Conservation (phyloP, 2,797 vertebrate species). For the Cyprinodon diabolis region DNA sequence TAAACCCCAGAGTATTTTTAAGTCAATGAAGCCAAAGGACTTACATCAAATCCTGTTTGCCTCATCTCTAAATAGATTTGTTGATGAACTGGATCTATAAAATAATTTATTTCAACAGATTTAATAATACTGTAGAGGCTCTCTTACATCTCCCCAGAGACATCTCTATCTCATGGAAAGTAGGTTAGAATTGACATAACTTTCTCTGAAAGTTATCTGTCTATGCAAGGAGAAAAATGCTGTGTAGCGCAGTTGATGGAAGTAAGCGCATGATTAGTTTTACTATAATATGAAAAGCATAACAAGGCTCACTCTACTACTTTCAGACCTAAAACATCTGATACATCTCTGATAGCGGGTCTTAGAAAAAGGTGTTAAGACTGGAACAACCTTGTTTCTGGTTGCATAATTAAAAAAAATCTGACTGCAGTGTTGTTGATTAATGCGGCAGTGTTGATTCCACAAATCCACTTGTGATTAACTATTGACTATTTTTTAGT, state of each 20-base stretch:
- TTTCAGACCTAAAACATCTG: slow-evolving; percentile 14
- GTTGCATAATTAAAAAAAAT: neutral
- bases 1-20: slow-evolving; percentile 46
- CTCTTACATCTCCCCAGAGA: slow-evolving; percentile 26
- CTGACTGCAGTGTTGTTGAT: neutral
- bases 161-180: slow-evolving; percentile 34
- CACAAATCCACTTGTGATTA: too few species aligned
- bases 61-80: slow-evolving; percentile 53
- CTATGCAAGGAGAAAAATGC: slow-evolving; percentile 9
- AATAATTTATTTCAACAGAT: slow-evolving; percentile 31
- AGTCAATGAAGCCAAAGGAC: slow-evolving; percentile 65
- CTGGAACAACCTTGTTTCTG: neutral
- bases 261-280: slow-evolving; percentile 29
- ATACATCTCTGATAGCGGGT: slow-evolving; percentile 13
- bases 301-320: slow-evolving; percentile 10
- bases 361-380: neutral
- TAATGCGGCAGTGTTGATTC: neutral
- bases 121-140: slow-evolving; percentile 31
- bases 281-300: slow-evolving; percentile 21
- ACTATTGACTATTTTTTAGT: too few species aligned
- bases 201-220: slow-evolving; percentile 36
- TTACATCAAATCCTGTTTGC: slow-evolving; percentile 65
- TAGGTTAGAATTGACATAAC: slow-evolving; percentile 55
- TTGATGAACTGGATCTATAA: slow-evolving; percentile 50
- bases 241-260: slow-evolving; percentile 43